A percentile compares a stretch with the other conserved stretches of the same genome.
Conservation (phyloP, 2,113 vertebrate genomes). For the Pachyramphus minor region DNA sequence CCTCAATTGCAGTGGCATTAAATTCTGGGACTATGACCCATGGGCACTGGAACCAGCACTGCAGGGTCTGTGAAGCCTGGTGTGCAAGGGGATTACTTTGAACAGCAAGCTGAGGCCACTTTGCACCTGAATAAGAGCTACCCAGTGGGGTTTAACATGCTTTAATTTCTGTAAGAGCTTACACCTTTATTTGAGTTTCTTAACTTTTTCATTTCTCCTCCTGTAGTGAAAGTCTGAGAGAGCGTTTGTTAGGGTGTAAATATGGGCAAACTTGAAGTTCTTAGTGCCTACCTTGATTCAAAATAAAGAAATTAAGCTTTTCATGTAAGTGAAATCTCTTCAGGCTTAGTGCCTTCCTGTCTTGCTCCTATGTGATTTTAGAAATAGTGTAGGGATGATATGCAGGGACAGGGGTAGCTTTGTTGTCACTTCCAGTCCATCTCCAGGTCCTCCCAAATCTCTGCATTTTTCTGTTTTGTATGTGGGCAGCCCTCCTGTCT, state of each 20-base stretch:
- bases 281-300: not conserved
- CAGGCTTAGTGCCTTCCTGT: not conserved
- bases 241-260: not conserved
- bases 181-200: not conserved
- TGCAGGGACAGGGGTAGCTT: not conserved
- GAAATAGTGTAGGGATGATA: not conserved
- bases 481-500: not conserved
- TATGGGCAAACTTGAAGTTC: not conserved
- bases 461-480: not conserved
- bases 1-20: not conserved
- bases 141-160: not conserved
- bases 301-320: not conserved
- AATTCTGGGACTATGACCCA: not conserved
- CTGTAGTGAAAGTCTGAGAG: not conserved
- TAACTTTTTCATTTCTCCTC: not conserved
- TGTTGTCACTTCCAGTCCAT: not conserved
- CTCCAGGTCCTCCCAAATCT: not conserved
- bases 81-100: not conserved
- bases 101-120: not conserved
- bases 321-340: not conserved
- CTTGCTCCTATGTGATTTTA: not conserved
- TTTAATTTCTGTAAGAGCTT: slow-evolving; percentile 5
- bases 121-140: not conserved
- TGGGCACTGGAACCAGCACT: not conserved
- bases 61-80: not conserved